Evolutionary conservation across 23 tunicate genomes (phyloP), one percentile per base, ranked within the genome.

Genomic region (Diplosoma virens): DNA sequence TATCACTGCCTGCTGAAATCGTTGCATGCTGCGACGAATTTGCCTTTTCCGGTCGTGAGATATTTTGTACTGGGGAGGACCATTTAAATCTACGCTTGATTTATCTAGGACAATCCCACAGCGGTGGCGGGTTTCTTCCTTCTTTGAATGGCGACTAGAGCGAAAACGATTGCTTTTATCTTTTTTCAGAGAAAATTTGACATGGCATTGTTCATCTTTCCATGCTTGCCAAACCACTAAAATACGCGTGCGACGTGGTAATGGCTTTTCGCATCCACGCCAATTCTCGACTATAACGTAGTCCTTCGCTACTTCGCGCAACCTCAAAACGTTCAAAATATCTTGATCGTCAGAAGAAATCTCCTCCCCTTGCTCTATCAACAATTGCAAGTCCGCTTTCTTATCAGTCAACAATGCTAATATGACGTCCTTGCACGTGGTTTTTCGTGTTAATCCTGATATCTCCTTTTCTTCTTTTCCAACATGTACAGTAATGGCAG

Each of bases 181-280:
- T 65, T 90, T 90, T 36, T 84, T 84, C 20, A 93, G 86, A 2
- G 89, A 71, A 33, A 95, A 84, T 32, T 71, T 94, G 18, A 95
- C 99, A 61, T 95, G 99, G 37, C 78, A 64, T 66, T 95, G 99
- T 58, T 95, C 99, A 32, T 84, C 81, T 29, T 88, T 87, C 99
- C 99, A 95, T 50, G 99, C 93, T 30, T 83, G 88, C 99, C 99
- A 95, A 33, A 89, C 96, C 4, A 82, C 77, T 32, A 95, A 37
- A 4, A 95, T 89, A 25, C 89, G 79, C 0, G 96, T 89, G 14
- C 82, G 81, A 4, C 93, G 88, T 67, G 97, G 88, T 28, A 95
- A 67, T 0, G 89, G 89, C 59, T 86, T 92, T 71, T 95, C 96
- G 77, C 84, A 77, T 4, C 96, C 99, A 0, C 99, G 81, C 96